These are phyloP conservation scores for Oryzias dopingdopingensis DNA, from an alignment of 2,797 vertebrate genomes.

Conservation along the genomic window DNA sequence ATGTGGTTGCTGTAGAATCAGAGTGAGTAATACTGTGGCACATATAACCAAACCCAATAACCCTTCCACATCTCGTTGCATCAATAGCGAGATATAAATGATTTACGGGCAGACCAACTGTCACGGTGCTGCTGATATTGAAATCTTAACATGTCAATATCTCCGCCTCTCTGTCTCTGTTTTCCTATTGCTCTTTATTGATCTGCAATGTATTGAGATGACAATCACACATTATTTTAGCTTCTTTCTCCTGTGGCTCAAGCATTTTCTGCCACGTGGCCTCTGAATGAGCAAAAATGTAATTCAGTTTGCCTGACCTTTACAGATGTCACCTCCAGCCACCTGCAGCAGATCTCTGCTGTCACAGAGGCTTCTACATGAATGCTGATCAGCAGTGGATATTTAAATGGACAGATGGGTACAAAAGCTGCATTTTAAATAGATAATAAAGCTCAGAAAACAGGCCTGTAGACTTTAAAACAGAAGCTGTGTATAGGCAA, in stretches of 20 bases:
- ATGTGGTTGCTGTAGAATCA: not conserved
- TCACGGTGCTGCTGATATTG: not conserved
- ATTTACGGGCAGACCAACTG: not conserved
- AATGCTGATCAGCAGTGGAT: constrained; percentile 22
- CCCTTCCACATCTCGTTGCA: too few relatives aligned
- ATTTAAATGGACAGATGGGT: not conserved
- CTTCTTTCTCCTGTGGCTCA: not conserved
- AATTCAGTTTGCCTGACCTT: constrained; percentile 26
- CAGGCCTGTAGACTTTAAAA: too few relatives aligned
- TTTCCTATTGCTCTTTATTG: not conserved
- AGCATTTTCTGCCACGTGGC: constrained; percentile 1
- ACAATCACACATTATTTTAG: not conserved
- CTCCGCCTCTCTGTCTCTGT: not conserved
- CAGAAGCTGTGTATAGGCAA: too few relatives aligned
- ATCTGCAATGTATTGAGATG: not conserved
- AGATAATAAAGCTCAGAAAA: not conserved
- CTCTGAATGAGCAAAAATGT: not conserved
- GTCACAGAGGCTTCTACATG: constrained; percentile 3
- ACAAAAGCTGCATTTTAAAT: not conserved
- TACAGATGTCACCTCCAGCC: constrained; percentile 34
- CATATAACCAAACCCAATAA: not conserved
- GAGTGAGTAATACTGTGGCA: not conserved
- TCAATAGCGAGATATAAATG: not conserved
- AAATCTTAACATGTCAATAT: not conserved
- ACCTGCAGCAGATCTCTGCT: constrained; percentile 26